Percentiles rank a stretch among this genome's conserved stretches.
phyloP scores from a whole-genome alignment of 2,888 invertebrate genomes.

The Drosophila fungiperda region DNA sequence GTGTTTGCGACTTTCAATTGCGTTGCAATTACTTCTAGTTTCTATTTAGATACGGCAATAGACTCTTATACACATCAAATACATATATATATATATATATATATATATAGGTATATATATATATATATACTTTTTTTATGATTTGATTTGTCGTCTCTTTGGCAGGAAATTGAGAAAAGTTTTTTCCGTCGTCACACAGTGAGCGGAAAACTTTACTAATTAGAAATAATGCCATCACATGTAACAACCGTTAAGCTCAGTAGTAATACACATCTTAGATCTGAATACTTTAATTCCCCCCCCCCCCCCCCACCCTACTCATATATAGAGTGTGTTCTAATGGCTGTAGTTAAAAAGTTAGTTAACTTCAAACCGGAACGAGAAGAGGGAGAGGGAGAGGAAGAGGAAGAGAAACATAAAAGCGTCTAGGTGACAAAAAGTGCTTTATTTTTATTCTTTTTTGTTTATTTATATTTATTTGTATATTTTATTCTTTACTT shows the following conservation, averaged over 20 bases:
- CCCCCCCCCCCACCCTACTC: background rate
- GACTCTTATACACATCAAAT: slow-evolving; percentile 2
- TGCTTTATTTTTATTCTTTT: background rate
- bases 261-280: slow-evolving; percentile 39
- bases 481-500: background rate
- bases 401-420: background rate
- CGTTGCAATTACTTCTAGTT: slow-evolving; percentile 49
- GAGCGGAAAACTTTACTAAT: slow-evolving; percentile 72
- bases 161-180: slow-evolving; percentile 49
- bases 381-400: background rate
- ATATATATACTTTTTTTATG: slow-evolving; percentile 35
- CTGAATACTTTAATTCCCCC: slow-evolving; percentile 35
- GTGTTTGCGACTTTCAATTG: slow-evolving; percentile 59
- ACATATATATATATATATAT: background rate
- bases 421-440: background rate
- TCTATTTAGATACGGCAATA: slow-evolving; percentile 21
- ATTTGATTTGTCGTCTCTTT: slow-evolving; percentile 72
- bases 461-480: background rate
- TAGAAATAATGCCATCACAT: slow-evolving; percentile 74
- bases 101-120: background rate
- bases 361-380: background rate
- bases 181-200: slow-evolving; percentile 29
- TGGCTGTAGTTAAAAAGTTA: slow-evolving; percentile 11
- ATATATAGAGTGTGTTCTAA: background rate
- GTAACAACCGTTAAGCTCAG: slow-evolving; percentile 29